A percentile compares a stretch with the other conserved stretches of the same genome.
These are phyloP conservation scores for Dipodomys merriami DNA, from an alignment of 2,113 vertebrate genomes.

Conservation along the genomic window DNA sequence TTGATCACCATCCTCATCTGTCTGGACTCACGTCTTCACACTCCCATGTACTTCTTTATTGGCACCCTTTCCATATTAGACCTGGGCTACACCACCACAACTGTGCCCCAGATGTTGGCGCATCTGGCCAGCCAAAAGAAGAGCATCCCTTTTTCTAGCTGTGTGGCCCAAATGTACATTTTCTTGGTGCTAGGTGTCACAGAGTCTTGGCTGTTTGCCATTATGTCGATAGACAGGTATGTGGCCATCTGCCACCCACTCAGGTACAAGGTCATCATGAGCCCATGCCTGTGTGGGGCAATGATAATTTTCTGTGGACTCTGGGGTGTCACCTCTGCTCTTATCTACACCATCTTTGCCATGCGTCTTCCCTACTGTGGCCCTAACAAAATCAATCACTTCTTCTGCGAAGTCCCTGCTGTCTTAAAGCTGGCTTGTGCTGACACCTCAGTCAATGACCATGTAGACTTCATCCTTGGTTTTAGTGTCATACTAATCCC, in stretches of 20 bases:
- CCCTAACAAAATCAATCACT: slow-evolving; percentile 74
- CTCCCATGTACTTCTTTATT: slow-evolving; percentile 69
- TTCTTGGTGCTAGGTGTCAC: slow-evolving; percentile 73
- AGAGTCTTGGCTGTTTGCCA: slow-evolving; percentile 73
- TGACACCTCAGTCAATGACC: slow-evolving; percentile 68
- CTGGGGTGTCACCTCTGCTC: slow-evolving; percentile 66
- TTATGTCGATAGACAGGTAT: slow-evolving; percentile 75
- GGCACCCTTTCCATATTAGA: slow-evolving; percentile 72
- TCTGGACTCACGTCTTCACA: slow-evolving; percentile 70
- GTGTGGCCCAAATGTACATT: slow-evolving; percentile 77
- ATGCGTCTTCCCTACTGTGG: slow-evolving; percentile 77
- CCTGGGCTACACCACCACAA: slow-evolving; percentile 74
- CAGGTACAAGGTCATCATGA: slow-evolving; percentile 74
- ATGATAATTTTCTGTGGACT: slow-evolving; percentile 71
- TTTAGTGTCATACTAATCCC: slow-evolving; percentile 72
- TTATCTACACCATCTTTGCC: slow-evolving; percentile 73
- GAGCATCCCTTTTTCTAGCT: slow-evolving; percentile 72
- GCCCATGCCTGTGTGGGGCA: slow-evolving; percentile 46
- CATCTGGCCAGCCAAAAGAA: slow-evolving; percentile 53
- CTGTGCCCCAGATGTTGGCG: slow-evolving; percentile 68
- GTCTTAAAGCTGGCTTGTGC: slow-evolving; percentile 76
- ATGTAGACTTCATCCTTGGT: slow-evolving; percentile 66
- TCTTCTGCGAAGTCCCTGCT: slow-evolving; percentile 78
- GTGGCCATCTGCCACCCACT: slow-evolving; percentile 76
- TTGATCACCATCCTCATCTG: slow-evolving; percentile 70